Conservation (phyloP, 2,797 vertebrate genomes). For the Hydrophis major region DNA sequence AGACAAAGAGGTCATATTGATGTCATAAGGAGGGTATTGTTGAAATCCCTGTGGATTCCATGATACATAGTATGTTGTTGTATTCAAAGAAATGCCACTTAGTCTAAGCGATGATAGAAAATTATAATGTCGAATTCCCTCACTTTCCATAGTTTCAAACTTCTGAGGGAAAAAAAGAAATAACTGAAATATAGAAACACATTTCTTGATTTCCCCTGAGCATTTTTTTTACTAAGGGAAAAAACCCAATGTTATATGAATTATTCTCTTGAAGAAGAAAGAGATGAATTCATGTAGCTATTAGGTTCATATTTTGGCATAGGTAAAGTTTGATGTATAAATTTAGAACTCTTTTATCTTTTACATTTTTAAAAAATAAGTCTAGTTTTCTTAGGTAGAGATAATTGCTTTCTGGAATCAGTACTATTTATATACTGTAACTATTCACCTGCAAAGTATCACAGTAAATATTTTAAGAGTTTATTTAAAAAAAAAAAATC, state of each 20-base stretch:
- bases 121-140: conserved; percentile 40
- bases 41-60: conserved; percentile 63
- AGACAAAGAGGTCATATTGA: conserved; percentile 69
- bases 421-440: neutral
- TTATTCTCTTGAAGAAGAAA: neutral
- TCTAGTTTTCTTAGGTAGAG: neutral
- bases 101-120: conserved; percentile 64
- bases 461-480: neutral
- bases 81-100: conserved; percentile 65
- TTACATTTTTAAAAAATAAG: neutral
- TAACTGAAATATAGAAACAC: conserved; percentile 37
- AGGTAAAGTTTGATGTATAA: neutral
- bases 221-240: conserved; percentile 28
- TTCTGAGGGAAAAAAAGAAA: conserved; percentile 25
- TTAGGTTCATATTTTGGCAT: neutral
- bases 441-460: neutral
- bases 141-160: conserved; percentile 49
- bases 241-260: conserved; percentile 9
- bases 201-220: conserved; percentile 41
- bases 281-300: neutral
- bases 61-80: conserved; percentile 59
- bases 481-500: neutral
- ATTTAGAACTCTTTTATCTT: neutral
- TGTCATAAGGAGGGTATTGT: conserved; percentile 69
- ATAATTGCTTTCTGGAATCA: neutral